Percentiles rank a stretch among this genome's conserved stretches.
Evolutionary conservation across 2,888 invertebrate species (phyloP).

Genomic region (Aleiodes testaceus): DNA sequence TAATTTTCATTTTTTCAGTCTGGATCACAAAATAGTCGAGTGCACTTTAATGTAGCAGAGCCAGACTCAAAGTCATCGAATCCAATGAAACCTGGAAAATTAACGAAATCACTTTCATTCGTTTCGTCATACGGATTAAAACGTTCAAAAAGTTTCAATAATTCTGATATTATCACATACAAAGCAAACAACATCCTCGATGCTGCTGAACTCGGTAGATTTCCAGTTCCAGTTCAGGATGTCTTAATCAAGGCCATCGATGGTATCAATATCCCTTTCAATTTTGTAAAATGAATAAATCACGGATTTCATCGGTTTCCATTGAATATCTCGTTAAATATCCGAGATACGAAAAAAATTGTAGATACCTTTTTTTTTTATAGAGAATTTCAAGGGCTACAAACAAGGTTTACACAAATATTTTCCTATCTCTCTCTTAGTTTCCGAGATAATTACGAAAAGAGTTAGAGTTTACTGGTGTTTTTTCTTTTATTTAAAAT

Average conservation of each 20-base stretch:
- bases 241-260: constrained; percentile 84
- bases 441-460: too few relatives aligned
- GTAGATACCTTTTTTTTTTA: too few relatives aligned
- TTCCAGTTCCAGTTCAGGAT: constrained; percentile 82
- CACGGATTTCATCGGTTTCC: too few relatives aligned
- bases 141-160: constrained; percentile 87
- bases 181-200: constrained; percentile 76
- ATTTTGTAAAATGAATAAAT: neutral
- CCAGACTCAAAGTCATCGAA: constrained; percentile 50
- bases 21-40: constrained; percentile 55
- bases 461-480: too few relatives aligned
- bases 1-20: neutral
- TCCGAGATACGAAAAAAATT: too few relatives aligned
- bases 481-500: neutral
- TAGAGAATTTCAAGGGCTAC: too few relatives aligned
- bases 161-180: constrained; percentile 80
- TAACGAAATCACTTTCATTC: constrained; percentile 69
- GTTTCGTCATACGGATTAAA: constrained; percentile 76
- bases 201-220: constrained; percentile 84
- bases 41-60: constrained; percentile 66
- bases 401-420: too few relatives aligned
- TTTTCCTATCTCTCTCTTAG: too few relatives aligned
- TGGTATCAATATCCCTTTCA: constrained; percentile 69
- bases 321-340: neutral
- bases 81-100: constrained; percentile 63